These are phyloP conservation scores for Cavia porcellus DNA, from an alignment of 2,113 vertebrate genomes.

Conservation along the genomic window DNA sequence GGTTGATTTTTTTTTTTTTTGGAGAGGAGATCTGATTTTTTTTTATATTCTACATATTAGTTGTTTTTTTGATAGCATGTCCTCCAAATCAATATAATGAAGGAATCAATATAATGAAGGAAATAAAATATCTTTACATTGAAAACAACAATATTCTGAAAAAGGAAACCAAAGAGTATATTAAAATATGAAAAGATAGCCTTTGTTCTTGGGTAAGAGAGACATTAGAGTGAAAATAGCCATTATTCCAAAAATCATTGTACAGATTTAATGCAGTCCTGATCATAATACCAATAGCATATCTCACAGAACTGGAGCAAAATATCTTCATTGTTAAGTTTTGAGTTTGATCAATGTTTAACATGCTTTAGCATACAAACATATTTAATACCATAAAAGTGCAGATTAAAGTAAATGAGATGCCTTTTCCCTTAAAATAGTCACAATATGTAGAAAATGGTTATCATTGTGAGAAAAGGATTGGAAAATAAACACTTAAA, in stretches of 20 bases:
- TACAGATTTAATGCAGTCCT: not conserved
- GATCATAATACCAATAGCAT: not conserved
- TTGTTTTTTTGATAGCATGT: not conserved
- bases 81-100: no score
- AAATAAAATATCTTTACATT: not conserved
- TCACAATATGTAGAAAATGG: not conserved
- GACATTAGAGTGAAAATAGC: not conserved
- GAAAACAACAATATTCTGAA: not conserved
- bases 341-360: not conserved
- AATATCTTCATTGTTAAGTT: not conserved
- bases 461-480: not conserved
- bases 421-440: not conserved
- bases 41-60: not conserved
- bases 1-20: no score
- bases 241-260: not conserved
- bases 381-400: not conserved
- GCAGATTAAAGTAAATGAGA: not conserved
- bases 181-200: not conserved
- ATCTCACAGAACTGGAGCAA: not conserved
- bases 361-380: not conserved
- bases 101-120: not conserved
- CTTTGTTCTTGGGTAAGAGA: not conserved
- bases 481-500: not conserved
- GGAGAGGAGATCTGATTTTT: not conserved
- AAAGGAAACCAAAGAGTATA: not conserved